A percentile compares a stretch with the other conserved stretches of the same genome.
Evolutionary conservation across 2,113 vertebrate genomes (phyloP).

Genomic region (Chlamydotis undulata): DNA sequence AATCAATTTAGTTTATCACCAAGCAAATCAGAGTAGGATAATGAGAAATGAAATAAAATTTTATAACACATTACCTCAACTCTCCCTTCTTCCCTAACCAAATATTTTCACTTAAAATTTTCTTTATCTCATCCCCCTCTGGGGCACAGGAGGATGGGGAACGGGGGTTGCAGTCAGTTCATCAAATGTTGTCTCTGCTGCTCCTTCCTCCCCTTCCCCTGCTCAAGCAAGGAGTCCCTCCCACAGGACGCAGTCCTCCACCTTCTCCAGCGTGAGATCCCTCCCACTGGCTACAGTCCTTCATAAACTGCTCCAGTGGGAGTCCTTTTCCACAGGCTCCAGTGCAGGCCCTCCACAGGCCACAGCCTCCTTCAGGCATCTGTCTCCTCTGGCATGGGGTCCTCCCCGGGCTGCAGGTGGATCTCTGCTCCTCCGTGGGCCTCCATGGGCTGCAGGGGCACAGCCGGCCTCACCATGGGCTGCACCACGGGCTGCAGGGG

Average conservation of each 20-base stretch:
- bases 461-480: neutral
- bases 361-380: neutral
- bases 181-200: accelerated
- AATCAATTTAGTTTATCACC: neutral
- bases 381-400: too few relatives aligned
- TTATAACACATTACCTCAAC: neutral
- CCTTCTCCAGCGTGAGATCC: neutral
- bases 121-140: accelerated
- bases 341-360: too few relatives aligned
- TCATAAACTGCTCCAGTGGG: accelerated
- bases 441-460: neutral
- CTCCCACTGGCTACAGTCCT: neutral
- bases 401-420: neutral
- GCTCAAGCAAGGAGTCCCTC: accelerated
- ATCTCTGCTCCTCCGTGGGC: neutral
- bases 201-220: neutral
- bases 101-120: accelerated
- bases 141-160: accelerated
- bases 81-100: neutral
- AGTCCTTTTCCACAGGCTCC: neutral
- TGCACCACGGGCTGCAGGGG: neutral
- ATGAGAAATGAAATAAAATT: neutral
- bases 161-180: neutral
- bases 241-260: neutral
- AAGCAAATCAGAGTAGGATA: neutral